A percentile compares a stretch with the other conserved stretches of the same genome.
These are phyloP conservation scores for Drosophila sturtevanti DNA, from an alignment of 1,140 invertebrate genomes.

Conservation along the genomic window DNA sequence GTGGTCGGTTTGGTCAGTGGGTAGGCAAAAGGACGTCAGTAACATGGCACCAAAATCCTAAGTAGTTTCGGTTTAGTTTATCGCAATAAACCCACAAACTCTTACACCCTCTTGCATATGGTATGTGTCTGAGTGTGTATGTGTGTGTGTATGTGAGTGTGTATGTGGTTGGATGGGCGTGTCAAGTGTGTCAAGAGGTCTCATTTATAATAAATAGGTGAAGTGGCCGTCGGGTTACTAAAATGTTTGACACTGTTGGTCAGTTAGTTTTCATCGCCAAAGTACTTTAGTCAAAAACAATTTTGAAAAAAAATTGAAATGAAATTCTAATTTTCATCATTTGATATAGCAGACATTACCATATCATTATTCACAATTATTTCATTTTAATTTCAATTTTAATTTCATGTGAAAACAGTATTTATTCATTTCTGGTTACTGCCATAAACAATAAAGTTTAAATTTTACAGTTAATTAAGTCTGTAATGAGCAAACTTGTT, in stretches of 20 bases:
- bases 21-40: constrained; percentile 31
- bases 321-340: too few species aligned
- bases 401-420: background rate
- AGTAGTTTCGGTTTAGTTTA: constrained; percentile 43
- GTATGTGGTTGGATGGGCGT: constrained; percentile 17
- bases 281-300: background rate
- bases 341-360: too few species aligned
- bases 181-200: constrained; percentile 50
- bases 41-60: constrained; percentile 35
- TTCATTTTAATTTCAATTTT: too few species aligned
- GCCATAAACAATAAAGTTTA: constrained; percentile 30
- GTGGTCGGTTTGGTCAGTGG: constrained; percentile 50
- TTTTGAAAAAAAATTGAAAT: too few species aligned
- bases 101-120: constrained; percentile 16
- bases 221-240: constrained; percentile 21
- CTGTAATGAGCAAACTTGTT: constrained; percentile 21
- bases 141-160: constrained; percentile 35
- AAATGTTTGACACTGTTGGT: constrained; percentile 26
- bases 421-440: background rate
- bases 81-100: constrained; percentile 19
- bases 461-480: constrained; percentile 49
- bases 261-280: background rate
- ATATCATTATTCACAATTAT: too few species aligned
- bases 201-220: constrained; percentile 56
- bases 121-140: background rate